phyloP scores from a whole-genome alignment of 2,888 invertebrate genomes.

The Euplexia lucipara region DNA sequence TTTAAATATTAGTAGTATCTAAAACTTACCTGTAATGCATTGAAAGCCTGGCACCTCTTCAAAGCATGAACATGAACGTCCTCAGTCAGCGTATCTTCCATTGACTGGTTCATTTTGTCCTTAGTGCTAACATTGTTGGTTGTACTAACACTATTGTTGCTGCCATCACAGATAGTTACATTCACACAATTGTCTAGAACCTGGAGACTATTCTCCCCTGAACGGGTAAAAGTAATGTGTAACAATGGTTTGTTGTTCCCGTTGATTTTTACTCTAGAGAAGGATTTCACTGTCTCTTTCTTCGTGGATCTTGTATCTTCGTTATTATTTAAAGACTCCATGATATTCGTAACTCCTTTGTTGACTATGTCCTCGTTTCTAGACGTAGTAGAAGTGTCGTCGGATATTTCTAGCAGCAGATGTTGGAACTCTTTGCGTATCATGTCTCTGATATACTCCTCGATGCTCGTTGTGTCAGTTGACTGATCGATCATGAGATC shows the following conservation, averaged over 20 bases:
- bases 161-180: conserved; percentile 81
- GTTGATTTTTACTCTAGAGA: conserved; percentile 85
- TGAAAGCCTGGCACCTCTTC: conserved; percentile 89
- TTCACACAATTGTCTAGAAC: conserved; percentile 86
- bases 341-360: conserved; percentile 81
- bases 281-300: conserved; percentile 77
- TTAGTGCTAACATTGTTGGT: conserved; percentile 54
- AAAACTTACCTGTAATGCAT: conserved; percentile 84
- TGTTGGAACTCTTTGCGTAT: conserved; percentile 85
- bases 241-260: conserved; percentile 86
- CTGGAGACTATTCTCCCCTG: conserved; percentile 84
- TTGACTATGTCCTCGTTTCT: conserved; percentile 79
- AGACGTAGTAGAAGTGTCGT: conserved; percentile 69
- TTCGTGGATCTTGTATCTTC: conserved; percentile 65
- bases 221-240: conserved; percentile 83
- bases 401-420: conserved; percentile 78
- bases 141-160: conserved; percentile 46
- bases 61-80: conserved; percentile 80
- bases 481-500: conserved; percentile 80
- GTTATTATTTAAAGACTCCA: conserved; percentile 76
- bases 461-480: conserved; percentile 85
- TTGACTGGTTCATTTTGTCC: conserved; percentile 76
- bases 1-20: no score
- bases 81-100: conserved; percentile 79
- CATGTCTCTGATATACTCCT: conserved; percentile 84